These are phyloP conservation scores for Drosophila auraria DNA, from an alignment of 1,140 invertebrate genomes.

Conservation along the genomic window DNA sequence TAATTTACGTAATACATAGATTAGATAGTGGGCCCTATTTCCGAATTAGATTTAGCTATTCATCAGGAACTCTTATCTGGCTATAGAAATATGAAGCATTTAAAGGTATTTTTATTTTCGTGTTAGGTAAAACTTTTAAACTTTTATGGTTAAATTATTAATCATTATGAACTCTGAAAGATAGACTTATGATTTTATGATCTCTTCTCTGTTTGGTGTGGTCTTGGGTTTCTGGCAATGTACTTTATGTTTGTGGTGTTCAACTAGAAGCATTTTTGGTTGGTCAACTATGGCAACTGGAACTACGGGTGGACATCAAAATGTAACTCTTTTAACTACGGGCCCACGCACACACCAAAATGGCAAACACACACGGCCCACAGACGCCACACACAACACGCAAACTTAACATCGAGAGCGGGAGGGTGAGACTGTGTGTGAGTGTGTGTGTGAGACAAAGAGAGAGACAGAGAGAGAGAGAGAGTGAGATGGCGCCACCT, in stretches of 20 bases:
- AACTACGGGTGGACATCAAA: conserved; percentile 75
- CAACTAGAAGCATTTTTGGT: conserved; percentile 72
- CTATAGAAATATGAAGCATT: background rate
- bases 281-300: conserved; percentile 71
- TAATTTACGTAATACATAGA: background rate
- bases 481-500: conserved; percentile 70
- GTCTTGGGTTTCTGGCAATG: conserved; percentile 1
- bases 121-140: too few species aligned
- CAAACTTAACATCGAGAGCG: conserved; percentile 39
- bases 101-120: too few species aligned
- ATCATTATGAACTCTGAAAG: too few species aligned
- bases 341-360: conserved; percentile 43
- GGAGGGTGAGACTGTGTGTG: conserved; percentile 23
- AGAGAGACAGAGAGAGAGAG: conserved; percentile 22
- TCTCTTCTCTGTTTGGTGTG: conserved; percentile 21
- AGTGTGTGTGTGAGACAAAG: conserved; percentile 20
- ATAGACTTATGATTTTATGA: background rate
- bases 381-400: conserved; percentile 34
- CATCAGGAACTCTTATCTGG: background rate
- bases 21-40: too few species aligned
- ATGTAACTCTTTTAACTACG: conserved; percentile 70
- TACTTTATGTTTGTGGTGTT: conserved; percentile 26
- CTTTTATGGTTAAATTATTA: too few species aligned
- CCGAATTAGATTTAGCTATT: background rate
- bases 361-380: conserved; percentile 27